Evolutionary conservation across 2,113 vertebrate species (phyloP).

Genomic region (Potamarius usumacintae): DNA sequence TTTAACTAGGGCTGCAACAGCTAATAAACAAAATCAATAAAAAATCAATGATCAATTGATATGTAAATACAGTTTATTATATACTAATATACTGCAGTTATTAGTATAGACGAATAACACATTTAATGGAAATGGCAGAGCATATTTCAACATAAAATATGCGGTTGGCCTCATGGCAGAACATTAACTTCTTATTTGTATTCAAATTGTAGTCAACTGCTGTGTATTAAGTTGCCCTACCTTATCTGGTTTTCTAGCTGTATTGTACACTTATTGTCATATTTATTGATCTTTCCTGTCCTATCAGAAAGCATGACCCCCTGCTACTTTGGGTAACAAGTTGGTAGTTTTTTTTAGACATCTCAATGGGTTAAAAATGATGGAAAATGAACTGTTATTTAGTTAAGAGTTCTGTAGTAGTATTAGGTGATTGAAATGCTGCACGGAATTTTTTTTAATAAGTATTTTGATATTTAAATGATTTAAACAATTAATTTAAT

Average conservation of each 20-base stretch:
- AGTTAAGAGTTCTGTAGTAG: background rate
- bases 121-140: background rate
- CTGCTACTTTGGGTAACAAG: background rate
- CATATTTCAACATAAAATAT: background rate
- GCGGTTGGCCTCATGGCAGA: background rate
- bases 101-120: background rate
- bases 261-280: background rate
- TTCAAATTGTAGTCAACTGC: background rate
- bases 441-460: background rate
- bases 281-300: background rate
- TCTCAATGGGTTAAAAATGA: background rate
- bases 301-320: background rate
- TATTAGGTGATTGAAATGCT: background rate
- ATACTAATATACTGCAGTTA: background rate
- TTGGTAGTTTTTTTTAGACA: background rate
- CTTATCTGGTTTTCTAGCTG: background rate
- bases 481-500: background rate
- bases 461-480: background rate
- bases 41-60: background rate
- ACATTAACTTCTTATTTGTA: background rate
- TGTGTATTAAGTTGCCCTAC: background rate
- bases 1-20: background rate
- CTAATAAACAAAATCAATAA: background rate
- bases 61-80: background rate
- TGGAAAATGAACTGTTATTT: background rate